These are phyloP conservation scores for Chauna torquata DNA, from an alignment of 2,113 vertebrate species.

Conservation along the genomic window DNA sequence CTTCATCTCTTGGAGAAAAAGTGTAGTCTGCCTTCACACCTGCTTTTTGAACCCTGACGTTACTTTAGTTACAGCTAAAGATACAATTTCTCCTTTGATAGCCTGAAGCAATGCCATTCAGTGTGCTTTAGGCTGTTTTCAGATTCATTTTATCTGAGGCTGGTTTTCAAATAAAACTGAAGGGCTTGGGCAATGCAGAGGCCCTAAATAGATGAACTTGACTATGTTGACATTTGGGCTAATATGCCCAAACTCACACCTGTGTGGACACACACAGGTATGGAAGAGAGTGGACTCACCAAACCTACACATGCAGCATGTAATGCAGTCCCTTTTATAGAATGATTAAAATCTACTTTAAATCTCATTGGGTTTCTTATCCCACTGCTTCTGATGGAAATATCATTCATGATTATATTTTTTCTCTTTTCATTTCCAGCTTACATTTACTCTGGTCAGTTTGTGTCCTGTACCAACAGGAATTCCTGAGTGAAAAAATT, in stretches of 20 bases:
- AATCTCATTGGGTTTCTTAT: background rate
- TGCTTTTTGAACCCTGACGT: background rate
- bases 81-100: background rate
- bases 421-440: background rate
- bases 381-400: background rate
- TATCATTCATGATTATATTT: background rate
- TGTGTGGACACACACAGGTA: accelerated
- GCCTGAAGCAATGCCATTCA: background rate
- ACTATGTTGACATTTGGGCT: background rate
- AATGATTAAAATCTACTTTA: background rate
- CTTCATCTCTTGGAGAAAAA: background rate
- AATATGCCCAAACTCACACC: background rate
- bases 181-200: background rate
- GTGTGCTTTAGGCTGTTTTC: background rate
- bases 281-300: background rate
- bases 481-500: background rate
- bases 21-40: background rate
- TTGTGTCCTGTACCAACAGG: background rate
- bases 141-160: background rate
- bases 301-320: background rate
- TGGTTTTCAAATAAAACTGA: background rate
- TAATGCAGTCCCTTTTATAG: background rate
- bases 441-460: background rate
- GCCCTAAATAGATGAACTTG: background rate
- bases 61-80: background rate